phyloP scores from a whole-genome alignment of 1,140 invertebrate species.

The Druon quercuslanigerum region DNA sequence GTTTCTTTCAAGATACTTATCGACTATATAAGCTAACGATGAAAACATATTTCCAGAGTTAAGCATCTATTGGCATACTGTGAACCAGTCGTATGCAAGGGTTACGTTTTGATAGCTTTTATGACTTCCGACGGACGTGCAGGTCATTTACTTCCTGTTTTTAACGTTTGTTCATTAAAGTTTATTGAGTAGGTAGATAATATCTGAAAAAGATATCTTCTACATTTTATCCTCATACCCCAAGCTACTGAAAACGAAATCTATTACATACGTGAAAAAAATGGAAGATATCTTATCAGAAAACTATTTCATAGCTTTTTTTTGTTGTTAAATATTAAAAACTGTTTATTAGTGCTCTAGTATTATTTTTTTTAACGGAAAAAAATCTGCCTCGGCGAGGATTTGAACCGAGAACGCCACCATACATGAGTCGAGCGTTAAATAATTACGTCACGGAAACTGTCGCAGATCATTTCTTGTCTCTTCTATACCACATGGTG shows the following conservation, averaged over 20 bases:
- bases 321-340: too few relatives aligned
- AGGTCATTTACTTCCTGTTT: background rate
- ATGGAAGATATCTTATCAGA: too few relatives aligned
- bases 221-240: background rate
- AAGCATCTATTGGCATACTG: background rate
- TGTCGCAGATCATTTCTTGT: too few relatives aligned
- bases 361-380: too few relatives aligned
- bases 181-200: background rate
- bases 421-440: too few relatives aligned
- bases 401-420: too few relatives aligned
- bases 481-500: too few relatives aligned
- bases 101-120: background rate
- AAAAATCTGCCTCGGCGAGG: too few relatives aligned
- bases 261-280: background rate
- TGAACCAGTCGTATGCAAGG: constrained; percentile 1
- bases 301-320: too few relatives aligned
- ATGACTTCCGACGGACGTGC: constrained; percentile 6
- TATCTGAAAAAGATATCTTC: background rate
- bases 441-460: too few relatives aligned
- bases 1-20: background rate
- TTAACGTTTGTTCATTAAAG: background rate
- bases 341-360: too few relatives aligned
- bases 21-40: background rate
- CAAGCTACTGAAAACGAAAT: background rate
- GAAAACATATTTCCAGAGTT: background rate